Percentiles rank a stretch among this genome's conserved stretches.
Conservation (phyloP, 2,888 invertebrate genomes). For the Scaptomyza parva region DNA sequence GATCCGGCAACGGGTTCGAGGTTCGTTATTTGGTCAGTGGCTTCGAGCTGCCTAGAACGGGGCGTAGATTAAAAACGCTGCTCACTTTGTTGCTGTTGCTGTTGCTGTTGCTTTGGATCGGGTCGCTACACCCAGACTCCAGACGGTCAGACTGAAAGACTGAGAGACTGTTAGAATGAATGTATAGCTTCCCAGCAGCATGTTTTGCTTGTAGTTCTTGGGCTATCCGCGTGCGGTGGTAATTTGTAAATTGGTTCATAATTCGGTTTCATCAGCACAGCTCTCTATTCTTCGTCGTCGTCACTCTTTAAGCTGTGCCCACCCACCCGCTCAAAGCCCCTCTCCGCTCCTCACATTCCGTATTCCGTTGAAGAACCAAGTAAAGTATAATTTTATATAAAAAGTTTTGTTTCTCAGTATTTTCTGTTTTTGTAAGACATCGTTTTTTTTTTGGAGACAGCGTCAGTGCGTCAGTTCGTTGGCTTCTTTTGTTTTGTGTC, state of each 20-base stretch:
- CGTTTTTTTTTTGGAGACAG: conserved; percentile 63
- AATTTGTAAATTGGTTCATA: conserved; percentile 82
- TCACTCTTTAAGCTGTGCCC: conserved; percentile 24
- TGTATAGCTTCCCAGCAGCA: conserved; percentile 20
- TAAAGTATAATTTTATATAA: conserved; percentile 29
- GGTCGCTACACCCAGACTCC: conserved; percentile 27
- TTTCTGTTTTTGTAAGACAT: conserved; percentile 14
- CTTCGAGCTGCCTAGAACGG: conserved; percentile 56
- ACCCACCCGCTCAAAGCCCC: conserved; percentile 46
- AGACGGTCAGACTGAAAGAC: conserved; percentile 6
- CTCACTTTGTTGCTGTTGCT: conserved; percentile 9
- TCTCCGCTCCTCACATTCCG: background rate
- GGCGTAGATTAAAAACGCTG: conserved; percentile 32
- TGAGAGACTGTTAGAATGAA: conserved; percentile 4
- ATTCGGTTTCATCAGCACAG: conserved; percentile 69
- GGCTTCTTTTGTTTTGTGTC: conserved; percentile 74
- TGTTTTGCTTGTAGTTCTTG: conserved; percentile 23
- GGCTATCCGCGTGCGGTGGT: conserved; percentile 56
- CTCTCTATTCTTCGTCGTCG: conserved; percentile 24
- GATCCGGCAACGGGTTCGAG: conserved; percentile 40
- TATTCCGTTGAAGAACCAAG: conserved; percentile 18
- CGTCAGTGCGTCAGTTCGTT: conserved; percentile 73
- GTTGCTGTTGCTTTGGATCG: conserved; percentile 8
- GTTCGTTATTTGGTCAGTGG: conserved; percentile 79
- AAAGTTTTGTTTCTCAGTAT: conserved; percentile 29